Conservation (phyloP, 2,797 vertebrate species). For the Phrynocephalus forsythii region DNA sequence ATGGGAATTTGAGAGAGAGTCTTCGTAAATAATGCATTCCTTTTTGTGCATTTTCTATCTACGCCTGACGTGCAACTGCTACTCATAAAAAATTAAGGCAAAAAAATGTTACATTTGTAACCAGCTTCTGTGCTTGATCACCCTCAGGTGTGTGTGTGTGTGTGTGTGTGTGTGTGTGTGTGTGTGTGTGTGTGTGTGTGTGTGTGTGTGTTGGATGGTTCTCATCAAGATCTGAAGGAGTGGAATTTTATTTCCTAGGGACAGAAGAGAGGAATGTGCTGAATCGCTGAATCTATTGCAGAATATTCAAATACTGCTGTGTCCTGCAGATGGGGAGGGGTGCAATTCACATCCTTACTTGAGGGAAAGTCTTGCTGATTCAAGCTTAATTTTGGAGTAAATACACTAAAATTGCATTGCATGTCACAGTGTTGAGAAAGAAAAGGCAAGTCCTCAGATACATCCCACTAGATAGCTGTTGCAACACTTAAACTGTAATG, state of each 20-base stretch:
- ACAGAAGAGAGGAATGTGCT: neutral
- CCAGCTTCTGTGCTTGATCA: neutral
- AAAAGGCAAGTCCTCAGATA: too few species aligned
- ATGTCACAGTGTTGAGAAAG: neutral
- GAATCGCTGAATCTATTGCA: neutral
- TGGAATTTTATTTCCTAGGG: too few species aligned
- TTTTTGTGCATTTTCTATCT: constrained; percentile 8
- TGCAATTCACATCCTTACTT: neutral
- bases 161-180: too few species aligned
- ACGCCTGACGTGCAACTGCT: constrained; percentile 15
- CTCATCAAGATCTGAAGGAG: neutral
- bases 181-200: too few species aligned
- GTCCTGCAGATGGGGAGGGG: neutral
- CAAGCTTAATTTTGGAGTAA: neutral
- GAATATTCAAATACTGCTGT: neutral
- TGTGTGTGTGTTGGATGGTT: neutral
- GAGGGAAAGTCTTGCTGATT: neutral
- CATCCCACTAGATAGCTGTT: too few species aligned
- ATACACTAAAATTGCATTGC: neutral
- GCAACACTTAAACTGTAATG: too few species aligned
- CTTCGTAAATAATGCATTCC: constrained; percentile 31
- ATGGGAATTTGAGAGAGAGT: neutral
- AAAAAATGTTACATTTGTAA: neutral
- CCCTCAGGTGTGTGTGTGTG: too few species aligned
- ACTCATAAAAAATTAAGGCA: constrained; percentile 35